These are phyloP conservation scores for Sphenopsis melanotis DNA, from an alignment of 2,797 vertebrate species.

Conservation along the genomic window DNA sequence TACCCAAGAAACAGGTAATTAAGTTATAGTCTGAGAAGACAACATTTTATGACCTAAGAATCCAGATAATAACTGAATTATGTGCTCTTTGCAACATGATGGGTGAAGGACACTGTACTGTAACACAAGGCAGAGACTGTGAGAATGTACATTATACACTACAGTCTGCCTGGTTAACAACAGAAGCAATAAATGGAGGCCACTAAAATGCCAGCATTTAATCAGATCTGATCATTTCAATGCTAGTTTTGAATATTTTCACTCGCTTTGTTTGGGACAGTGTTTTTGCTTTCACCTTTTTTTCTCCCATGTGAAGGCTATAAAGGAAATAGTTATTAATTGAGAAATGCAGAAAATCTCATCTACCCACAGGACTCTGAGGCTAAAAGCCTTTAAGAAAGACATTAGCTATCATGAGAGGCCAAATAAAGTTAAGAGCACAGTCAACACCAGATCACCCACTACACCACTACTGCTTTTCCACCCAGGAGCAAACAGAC, in stretches of 20 bases:
- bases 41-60: neutral
- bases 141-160: neutral
- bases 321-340: neutral
- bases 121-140: neutral
- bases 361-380: neutral
- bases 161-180: neutral
- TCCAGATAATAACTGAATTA: neutral
- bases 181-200: neutral
- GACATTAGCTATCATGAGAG: neutral
- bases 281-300: neutral
- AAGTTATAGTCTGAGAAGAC: neutral
- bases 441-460: neutral
- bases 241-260: neutral
- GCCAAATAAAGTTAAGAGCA: neutral
- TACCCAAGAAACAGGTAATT: neutral
- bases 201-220: neutral
- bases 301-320: neutral
- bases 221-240: neutral
- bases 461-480: neutral
- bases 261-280: neutral
- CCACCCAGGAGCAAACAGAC: neutral
- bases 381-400: neutral
- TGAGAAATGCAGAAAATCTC: neutral
- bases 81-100: neutral
- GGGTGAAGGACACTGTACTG: fast-evolving